These are phyloP conservation scores for Tipula lateralis DNA, from an alignment of 2,888 invertebrate species.

Conservation along the genomic window DNA sequence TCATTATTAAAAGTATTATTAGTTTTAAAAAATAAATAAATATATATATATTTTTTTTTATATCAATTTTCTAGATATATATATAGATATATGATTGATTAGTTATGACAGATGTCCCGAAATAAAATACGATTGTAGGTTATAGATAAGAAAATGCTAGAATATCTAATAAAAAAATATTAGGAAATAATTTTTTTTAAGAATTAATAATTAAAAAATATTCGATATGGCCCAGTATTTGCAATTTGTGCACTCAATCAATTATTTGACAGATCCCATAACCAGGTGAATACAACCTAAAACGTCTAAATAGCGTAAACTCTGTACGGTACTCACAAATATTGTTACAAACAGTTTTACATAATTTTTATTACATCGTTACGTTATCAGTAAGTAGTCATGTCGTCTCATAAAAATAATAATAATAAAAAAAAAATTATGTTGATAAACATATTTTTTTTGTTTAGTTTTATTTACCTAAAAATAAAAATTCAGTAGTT, in stretches of 20 bases:
- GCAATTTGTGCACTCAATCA: not conserved
- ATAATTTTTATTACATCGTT: not conserved
- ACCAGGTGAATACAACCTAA: too few species aligned
- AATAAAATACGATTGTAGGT: not conserved
- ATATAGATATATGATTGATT: not conserved
- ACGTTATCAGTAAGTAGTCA: not conserved
- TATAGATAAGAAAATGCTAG: not conserved
- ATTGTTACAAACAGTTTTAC: not conserved
- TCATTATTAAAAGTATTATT: not conserved
- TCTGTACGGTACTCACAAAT: not conserved
- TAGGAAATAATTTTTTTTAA: not conserved
- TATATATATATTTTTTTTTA: not conserved
- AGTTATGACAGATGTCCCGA: slow-evolving; percentile 1
- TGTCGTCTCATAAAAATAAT: not conserved
- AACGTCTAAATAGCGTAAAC: not conserved
- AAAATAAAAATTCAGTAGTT: not conserved
- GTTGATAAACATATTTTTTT: not conserved
- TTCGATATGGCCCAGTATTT: not conserved
- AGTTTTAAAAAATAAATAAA: not conserved
- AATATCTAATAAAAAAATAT: not conserved
- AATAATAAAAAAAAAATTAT: not conserved
- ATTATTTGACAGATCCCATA: not conserved
- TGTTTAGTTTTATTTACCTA: not conserved
- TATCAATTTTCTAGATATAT: not conserved
- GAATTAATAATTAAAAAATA: not conserved